Conservation (phyloP, 2,797 vertebrate species). For the Microctenopoma lineatum region DNA sequence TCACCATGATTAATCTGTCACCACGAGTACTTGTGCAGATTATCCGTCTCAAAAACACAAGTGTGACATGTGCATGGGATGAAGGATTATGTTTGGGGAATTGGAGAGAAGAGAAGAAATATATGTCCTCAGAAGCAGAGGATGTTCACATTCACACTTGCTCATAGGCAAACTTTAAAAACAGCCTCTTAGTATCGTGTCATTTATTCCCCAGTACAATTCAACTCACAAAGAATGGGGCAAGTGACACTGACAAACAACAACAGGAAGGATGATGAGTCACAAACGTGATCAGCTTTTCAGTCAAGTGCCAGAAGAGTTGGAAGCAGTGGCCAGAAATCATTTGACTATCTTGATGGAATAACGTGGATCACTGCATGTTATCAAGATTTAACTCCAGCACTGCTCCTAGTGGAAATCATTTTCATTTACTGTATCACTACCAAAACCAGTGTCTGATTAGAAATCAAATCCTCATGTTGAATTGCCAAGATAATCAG, state of each 20-base stretch:
- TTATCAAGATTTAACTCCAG: conserved; percentile 2
- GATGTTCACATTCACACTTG: conserved; percentile 21
- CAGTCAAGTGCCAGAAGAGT: conserved; percentile 49
- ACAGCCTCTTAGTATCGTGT: neutral
- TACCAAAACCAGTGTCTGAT: neutral
- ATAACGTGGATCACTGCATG: neutral
- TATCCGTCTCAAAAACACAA: conserved; percentile 62
- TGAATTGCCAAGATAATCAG: neutral
- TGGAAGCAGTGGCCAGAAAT: conserved; percentile 21
- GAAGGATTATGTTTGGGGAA: conserved; percentile 56
- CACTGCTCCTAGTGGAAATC: too few relatives aligned
- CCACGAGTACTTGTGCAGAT: conserved; percentile 52
- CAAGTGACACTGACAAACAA: conserved; percentile 39
- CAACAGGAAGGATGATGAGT: conserved; percentile 26
- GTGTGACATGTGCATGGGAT: conserved; percentile 47
- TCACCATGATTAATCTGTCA: conserved; percentile 69
- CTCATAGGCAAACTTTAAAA: conserved; percentile 3
- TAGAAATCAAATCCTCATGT: too few relatives aligned
- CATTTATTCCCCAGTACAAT: neutral
- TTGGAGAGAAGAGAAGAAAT: conserved; percentile 13
- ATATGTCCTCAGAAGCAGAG: conserved; percentile 14
- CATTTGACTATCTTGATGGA: conserved; percentile 35
- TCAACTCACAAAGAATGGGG: neutral
- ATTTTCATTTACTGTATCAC: neutral
- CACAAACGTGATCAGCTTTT: conserved; percentile 32